phyloP scores from a whole-genome alignment of 2,797 vertebrate species.

The Acipenser oxyrinchus region DNA sequence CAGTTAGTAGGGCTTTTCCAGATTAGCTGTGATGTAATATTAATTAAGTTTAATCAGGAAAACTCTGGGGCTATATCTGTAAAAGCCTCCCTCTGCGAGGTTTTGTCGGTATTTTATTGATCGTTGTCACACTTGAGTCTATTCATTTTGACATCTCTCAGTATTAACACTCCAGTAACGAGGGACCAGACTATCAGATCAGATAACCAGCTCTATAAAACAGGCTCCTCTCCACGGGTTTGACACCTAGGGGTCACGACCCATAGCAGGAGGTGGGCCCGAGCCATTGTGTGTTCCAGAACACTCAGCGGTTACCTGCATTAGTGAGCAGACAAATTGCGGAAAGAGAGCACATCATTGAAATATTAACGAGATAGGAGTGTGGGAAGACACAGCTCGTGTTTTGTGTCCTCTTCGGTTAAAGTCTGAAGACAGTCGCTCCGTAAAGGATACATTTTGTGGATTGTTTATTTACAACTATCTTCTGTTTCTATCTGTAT shows the following conservation, averaged over 20 bases:
- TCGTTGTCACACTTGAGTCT: constrained; percentile 49
- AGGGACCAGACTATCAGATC: constrained; percentile 55
- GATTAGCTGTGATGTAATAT: constrained; percentile 33
- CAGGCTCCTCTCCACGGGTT: constrained; percentile 53
- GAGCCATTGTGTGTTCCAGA: constrained; percentile 26
- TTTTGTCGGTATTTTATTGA: constrained; percentile 52
- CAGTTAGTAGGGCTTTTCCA: constrained; percentile 26
- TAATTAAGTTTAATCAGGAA: constrained; percentile 44
- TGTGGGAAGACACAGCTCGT: not conserved
- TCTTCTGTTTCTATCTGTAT: constrained; percentile 4
- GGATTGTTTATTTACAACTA: too few relatives aligned
- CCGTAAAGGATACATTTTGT: too few relatives aligned
- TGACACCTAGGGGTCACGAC: constrained; percentile 60
- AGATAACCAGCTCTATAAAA: constrained; percentile 55
- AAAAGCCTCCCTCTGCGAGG: constrained; percentile 45
- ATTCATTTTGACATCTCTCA: constrained; percentile 64
- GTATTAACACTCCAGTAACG: constrained; percentile 64
- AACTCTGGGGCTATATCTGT: constrained; percentile 33
- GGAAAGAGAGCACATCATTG: constrained; percentile 14
- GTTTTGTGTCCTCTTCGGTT: not conserved
- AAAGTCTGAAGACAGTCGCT: too few relatives aligned
- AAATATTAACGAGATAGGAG: constrained; percentile 2
- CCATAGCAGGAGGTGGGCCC: constrained; percentile 43
- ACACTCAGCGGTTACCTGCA: constrained; percentile 28
- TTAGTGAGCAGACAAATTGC: constrained; percentile 25